Conservation (phyloP, 2,113 vertebrate species). For the Cryptomyrus ogoouensis region DNA sequence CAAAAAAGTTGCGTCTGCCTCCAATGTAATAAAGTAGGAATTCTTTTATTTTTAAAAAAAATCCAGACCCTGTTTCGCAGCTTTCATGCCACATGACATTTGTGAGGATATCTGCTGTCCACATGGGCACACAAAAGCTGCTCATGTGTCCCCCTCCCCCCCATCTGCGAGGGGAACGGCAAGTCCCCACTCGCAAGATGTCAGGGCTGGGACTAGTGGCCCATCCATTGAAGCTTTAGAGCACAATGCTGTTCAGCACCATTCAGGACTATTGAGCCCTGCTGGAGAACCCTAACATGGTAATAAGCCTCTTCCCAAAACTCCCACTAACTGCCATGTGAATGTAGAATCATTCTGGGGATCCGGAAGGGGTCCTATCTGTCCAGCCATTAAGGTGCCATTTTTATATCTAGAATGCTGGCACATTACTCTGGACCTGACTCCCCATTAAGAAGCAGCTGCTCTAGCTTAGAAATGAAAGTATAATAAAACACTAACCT, state of each 20-base stretch:
- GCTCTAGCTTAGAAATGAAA: neutral
- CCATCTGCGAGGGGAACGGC: neutral
- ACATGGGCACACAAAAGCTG: neutral
- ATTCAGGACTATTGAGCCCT: neutral
- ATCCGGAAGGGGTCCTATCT: neutral
- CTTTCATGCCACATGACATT: neutral
- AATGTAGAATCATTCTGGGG: neutral
- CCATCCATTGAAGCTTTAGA: neutral
- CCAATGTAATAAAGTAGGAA: neutral
- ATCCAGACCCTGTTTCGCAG: neutral
- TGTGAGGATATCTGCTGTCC: neutral
- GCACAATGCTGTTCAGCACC: neutral
- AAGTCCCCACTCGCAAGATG: neutral
- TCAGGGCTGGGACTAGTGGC: neutral
- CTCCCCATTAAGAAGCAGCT: neutral
- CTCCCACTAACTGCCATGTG: neutral
- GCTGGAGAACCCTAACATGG: neutral
- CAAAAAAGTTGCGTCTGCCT: neutral
- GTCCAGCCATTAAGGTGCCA: neutral
- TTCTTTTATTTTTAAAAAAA: neutral
- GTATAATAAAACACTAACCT: neutral
- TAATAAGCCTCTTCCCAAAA: neutral
- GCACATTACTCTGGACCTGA: neutral
- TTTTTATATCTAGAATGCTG: neutral
- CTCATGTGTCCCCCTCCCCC: neutral